These are phyloP conservation scores for Drosophila colorata DNA, from an alignment of 2,888 invertebrate genomes.

Conservation along the genomic window DNA sequence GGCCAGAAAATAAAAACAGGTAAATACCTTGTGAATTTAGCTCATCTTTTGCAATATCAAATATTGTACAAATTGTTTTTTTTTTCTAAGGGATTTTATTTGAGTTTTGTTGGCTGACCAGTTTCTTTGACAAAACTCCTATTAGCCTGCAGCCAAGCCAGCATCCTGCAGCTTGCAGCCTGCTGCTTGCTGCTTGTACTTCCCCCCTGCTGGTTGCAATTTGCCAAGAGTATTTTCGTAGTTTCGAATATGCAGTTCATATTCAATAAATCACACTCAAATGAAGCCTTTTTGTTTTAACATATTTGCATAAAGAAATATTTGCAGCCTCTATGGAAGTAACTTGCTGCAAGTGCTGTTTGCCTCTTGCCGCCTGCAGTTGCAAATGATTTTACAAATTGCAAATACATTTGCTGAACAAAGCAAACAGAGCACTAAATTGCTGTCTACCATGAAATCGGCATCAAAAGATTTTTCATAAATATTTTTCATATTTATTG, in stretches of 20 bases:
- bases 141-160: background rate
- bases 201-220: constrained; percentile 45
- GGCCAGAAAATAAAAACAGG: constrained; percentile 23
- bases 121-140: constrained; percentile 5
- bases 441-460: constrained; percentile 35
- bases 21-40: constrained; percentile 40
- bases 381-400: constrained; percentile 72
- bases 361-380: constrained; percentile 44
- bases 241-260: constrained; percentile 47
- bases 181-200: background rate
- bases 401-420: constrained; percentile 61
- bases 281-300: constrained; percentile 59
- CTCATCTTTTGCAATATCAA: constrained; percentile 4
- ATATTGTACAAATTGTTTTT: constrained; percentile 21
- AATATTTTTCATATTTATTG: constrained; percentile 31
- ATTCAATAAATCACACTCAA: constrained; percentile 64
- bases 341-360: constrained; percentile 23
- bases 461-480: constrained; percentile 48
- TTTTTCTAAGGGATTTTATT: constrained; percentile 21
- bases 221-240: constrained; percentile 34
- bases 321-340: constrained; percentile 24
- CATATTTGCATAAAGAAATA: constrained; percentile 42
- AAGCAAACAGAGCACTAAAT: constrained; percentile 38
- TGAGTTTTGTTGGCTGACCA: constrained; percentile 1
- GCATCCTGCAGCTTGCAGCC: background rate